Evolutionary conservation across 2,888 invertebrate genomes (phyloP).

Genomic region (Chirona hameri): DNA sequence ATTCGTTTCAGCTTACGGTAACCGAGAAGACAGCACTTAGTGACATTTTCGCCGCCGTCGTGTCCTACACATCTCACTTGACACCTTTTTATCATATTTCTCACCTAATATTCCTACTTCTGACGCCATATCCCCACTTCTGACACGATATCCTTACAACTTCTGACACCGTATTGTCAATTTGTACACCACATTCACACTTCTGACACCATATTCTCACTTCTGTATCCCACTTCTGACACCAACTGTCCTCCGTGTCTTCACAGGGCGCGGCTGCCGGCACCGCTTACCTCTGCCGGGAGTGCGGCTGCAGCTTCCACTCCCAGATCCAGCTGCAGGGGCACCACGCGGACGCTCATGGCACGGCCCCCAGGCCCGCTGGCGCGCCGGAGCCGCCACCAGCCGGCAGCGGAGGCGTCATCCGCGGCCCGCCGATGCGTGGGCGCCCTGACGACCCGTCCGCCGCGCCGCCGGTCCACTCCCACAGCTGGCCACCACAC

Average conservation of each 20-base stretch:
- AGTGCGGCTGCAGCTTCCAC: neutral
- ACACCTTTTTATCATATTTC: no score
- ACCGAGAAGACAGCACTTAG: no score
- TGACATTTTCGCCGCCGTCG: no score
- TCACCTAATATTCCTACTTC: no score
- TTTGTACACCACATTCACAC: no score
- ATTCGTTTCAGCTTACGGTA: no score
- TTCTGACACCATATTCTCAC: no score
- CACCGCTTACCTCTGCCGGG: neutral
- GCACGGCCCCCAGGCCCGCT: neutral
- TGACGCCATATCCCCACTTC: no score
- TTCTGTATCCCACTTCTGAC: neutral
- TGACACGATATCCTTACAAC: no score
- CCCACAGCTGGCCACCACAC: constrained; percentile 26
- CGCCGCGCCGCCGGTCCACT: neutral
- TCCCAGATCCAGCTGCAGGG: neutral
- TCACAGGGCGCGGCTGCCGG: neutral
- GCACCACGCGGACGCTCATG: neutral
- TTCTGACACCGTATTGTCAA: no score
- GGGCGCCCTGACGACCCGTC: neutral
- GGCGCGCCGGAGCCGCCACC: neutral
- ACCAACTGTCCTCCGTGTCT: neutral
- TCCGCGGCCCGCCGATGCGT: neutral
- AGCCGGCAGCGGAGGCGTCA: neutral
- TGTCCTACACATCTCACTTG: no score